Base-by-base conservation (phyloP, 30 jellyfish, hydroid and myxozoan species). In the Pseudorhiza aurosa region DNA sequence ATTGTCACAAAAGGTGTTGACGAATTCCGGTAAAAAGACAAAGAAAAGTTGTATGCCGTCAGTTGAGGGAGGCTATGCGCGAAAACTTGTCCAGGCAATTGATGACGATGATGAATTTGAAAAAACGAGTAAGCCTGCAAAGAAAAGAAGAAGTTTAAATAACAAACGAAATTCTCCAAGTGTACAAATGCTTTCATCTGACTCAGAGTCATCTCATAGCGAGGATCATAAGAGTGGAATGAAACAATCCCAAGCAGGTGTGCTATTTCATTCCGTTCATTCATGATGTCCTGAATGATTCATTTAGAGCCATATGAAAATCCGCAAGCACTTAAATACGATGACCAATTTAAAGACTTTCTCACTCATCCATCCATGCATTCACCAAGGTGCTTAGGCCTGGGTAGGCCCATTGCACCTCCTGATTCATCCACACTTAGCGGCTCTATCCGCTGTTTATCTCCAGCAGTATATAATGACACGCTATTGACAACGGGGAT, bases 61-160 rank as follows among this genome's bases (percentile, higher is more conserved):
- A 27, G 71, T 44, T 22, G 68, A 37, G 2, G 57, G 76, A 18
- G 77, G 85, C 0, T 53, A 64, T 40, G 80, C 75, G 0, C 62
- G 42, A 64, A 62, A 65, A 28, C 85, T 53, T 15, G 80, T 76
- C 4, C 49, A 47, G 32, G 47, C 78, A 12, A 85, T 73, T 18
- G 86, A 75, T 32, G 67, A 85, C 56, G 89, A 85, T 36, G 85
- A 29, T 5, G 83, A 73, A n/a, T 73, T 76, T 68, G 89, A 73
- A 46, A 65, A 28, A 33, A 53, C 80, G 9, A 69, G 87, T 22
- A 82, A 56, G 53, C 94, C 94, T 10, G 75, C 58, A 25, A 50
- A 51, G 40, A 22, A 46, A 4, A 37, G 56, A 10, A 65, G 53
- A 21, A 69, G 82, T 17, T 24, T 31, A 10, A 65, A 53, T n/a